Base-by-base conservation (phyloP, 2,888 invertebrate species). In the Axea sp. region DNA sequence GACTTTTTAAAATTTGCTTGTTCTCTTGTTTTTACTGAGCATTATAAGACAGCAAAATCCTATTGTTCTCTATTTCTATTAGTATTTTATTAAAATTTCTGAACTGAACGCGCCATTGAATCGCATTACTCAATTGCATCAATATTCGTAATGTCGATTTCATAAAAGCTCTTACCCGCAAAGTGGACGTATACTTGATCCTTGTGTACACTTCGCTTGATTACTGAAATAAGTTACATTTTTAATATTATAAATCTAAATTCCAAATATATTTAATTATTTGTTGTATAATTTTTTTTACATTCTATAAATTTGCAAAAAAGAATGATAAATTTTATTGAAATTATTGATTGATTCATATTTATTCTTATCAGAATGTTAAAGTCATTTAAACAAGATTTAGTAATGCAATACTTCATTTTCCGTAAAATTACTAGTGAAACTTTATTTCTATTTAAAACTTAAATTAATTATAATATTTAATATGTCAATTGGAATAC, bases 151-250 rank as follows among this genome's bases (percentile, higher is more conserved):
- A 96, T 92, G 84, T 93, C 90, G 72, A 93, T 91, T 88, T 95
- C 93, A 79, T 93, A 90, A 67, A 95, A 91, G 79, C 91, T 91
- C 53, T 91, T 91, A 7, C 96, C 96, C 14, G 94, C 91, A 88
- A 94, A 96, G 83, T 93, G 93, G 49, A 93, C 92, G 90, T 82
- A 74, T 78, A 80, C 69, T 37, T 72, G 33, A 19, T 64, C 45
- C 14, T 55, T 64, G 51, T 53, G 57, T 24, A 78, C 73, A 71
- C 85, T 85, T 14, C 87, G 84, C 53, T 87, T 87, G 33, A 80
- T 80, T 43, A 87, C 83, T 81, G 79, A 59, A 81, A 81, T 30
- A 30, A 5, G 9, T 30, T 11, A 30, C 8, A 11, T 2, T n/a
- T n/a, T n/a, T n/a, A n/a, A 30, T 30, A 30, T 30, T 9, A 24